Conservation (phyloP, 1,140 invertebrate species). For the Gyrodactylus salaris region DNA sequence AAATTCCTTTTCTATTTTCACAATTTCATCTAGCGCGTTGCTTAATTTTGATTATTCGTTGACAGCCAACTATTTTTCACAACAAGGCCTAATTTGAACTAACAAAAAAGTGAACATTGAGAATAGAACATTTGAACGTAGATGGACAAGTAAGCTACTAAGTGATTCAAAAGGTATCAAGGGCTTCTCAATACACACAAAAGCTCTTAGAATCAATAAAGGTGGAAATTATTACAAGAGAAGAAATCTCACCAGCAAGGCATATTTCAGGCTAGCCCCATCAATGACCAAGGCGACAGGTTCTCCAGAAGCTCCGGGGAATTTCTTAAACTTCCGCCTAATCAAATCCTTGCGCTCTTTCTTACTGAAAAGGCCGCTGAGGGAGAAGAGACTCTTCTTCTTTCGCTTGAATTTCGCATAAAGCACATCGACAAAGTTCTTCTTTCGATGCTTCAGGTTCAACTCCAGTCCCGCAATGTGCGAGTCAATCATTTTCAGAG, state of each 20-base stretch:
- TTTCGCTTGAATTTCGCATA: not conserved
- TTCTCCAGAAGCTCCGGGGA: not conserved
- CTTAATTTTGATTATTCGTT: no score
- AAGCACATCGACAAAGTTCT: not conserved
- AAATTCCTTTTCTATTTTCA: no score
- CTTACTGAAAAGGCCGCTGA: not conserved
- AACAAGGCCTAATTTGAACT: no score
- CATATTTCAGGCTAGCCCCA: slow-evolving; percentile 36
- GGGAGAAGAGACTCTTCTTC: not conserved
- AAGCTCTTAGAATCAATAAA: no score
- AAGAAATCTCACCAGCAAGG: slow-evolving; percentile 11
- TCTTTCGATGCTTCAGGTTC: not conserved
- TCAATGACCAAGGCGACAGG: slow-evolving; percentile 40
- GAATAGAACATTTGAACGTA: no score
- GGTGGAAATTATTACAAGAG: no score
- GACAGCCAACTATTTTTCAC: no score
- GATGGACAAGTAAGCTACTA: no score
- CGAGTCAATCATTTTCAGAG: not conserved
- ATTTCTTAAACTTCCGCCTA: not conserved
- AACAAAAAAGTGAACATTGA: no score
- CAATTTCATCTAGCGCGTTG: no score
- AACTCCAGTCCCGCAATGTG: not conserved
- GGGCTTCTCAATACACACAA: no score
- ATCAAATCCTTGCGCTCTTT: not conserved
- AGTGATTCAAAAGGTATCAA: no score